Percentiles rank a stretch among this genome's conserved stretches.
phyloP scores from a whole-genome alignment of 2,797 vertebrate genomes.

The Neosilurus hyrtlii region DNA sequence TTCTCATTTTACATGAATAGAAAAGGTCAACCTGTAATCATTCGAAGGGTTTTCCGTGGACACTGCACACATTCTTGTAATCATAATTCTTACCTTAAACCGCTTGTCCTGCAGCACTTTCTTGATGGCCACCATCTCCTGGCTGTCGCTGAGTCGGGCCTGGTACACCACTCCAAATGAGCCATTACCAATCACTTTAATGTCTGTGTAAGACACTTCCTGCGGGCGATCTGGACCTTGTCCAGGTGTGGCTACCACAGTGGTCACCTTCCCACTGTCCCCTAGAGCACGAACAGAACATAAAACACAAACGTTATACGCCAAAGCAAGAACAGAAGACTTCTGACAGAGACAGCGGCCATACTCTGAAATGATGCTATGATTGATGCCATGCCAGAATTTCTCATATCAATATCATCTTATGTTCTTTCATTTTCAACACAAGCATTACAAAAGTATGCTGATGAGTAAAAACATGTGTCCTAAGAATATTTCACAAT shows the following conservation, averaged over 20 bases:
- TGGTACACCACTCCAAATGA: constrained; percentile 93
- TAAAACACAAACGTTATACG: not conserved
- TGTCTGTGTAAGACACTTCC: constrained; percentile 93
- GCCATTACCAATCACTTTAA: constrained; percentile 92
- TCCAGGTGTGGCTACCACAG: constrained; percentile 88
- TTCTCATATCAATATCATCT: not conserved
- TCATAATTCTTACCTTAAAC: constrained; percentile 78
- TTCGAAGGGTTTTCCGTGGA: not conserved
- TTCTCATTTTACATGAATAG: not conserved
- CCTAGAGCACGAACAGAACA: constrained; percentile 62
- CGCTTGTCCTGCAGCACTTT: constrained; percentile 93
- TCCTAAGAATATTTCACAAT: not conserved
- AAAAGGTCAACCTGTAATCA: not conserved
- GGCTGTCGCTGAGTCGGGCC: constrained; percentile 85
- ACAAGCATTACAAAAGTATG: not conserved
- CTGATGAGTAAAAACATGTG: not conserved
- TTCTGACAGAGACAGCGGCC: not conserved
- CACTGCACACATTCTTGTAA: not conserved
- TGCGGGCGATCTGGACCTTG: constrained; percentile 88
- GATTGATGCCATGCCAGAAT: not conserved
- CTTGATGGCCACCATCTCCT: constrained; percentile 93
- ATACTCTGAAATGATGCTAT: not conserved
- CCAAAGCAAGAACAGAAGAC: not conserved
- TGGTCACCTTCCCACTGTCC: constrained; percentile 90
- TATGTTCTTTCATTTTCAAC: not conserved